Evolutionary conservation across 2,888 invertebrate species (phyloP).

Genomic region (Crossocerus cetratus): DNA sequence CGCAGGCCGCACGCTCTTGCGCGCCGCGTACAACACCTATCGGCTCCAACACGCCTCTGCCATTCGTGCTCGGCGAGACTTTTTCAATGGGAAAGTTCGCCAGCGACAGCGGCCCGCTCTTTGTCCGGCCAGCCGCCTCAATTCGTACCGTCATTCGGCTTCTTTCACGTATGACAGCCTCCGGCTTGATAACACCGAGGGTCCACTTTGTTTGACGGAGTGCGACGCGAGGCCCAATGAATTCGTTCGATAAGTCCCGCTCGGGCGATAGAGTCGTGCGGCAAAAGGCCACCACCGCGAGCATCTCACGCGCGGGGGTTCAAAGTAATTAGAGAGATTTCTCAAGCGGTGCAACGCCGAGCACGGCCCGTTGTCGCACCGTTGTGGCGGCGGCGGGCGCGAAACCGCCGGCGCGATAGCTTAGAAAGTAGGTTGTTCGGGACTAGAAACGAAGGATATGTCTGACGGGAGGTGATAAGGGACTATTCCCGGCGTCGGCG

Average conservation of each 20-base stretch:
- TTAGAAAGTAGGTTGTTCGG: conserved; percentile 39
- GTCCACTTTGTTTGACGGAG: neutral
- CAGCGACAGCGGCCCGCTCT: no score
- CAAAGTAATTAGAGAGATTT: conserved; percentile 51
- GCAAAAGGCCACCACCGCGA: conserved; percentile 25
- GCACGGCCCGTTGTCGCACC: conserved; percentile 35
- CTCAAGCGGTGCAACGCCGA: conserved; percentile 25
- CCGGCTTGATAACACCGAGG: conserved; percentile 27
- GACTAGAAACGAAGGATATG: conserved; percentile 30
- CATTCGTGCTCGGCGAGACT: no score
- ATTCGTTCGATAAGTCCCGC: conserved; percentile 41
- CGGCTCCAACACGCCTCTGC: no score
- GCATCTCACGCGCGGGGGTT: conserved; percentile 18
- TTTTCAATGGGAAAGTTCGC: no score
- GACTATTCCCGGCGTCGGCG: conserved; percentile 24
- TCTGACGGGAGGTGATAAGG: conserved; percentile 43
- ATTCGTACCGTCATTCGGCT: no score
- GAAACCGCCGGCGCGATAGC: conserved; percentile 30
- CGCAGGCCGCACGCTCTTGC: no score
- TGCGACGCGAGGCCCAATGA: conserved; percentile 24
- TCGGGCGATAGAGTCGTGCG: conserved; percentile 32
- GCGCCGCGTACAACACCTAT: no score
- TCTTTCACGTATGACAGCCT: neutral
- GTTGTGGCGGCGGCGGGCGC: conserved; percentile 9
- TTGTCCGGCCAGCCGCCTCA: no score